Base-by-base conservation (phyloP, 2,888 invertebrate species). In the Amiota communis region DNA sequence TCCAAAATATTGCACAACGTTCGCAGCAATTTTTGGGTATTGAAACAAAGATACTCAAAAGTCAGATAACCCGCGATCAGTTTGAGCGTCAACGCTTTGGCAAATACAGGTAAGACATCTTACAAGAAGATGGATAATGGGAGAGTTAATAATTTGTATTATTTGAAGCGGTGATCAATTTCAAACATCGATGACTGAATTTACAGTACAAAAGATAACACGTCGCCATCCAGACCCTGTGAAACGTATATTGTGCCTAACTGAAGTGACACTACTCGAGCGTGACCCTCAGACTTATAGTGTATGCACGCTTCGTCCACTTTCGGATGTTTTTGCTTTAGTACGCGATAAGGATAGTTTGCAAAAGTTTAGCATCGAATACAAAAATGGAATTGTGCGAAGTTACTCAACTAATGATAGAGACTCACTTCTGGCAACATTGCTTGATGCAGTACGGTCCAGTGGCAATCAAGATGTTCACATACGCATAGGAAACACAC, bases 401-500 rank as follows among this genome's bases (percentile, higher is more conserved):
- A 95, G 94, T 36, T 99, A 98, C 88, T 93, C 94, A 70, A 96
- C 98, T 13, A 97, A 97, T 46, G 98, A 99, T 78, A 95, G 99
- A 81, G 99, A 99, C 90, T 96, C 98, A 0, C 90, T 99, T 74
- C 90, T 99, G 76, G 98, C 99, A 0, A 98, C 99, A 0, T 90
- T 99, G 65, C 90, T 99, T 81, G 99, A 99, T 90, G 98, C 98
- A 51, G 98, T 98, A 13, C 92, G 99, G 76, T 97, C 98, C 1
- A 97, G 98, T 53, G 99, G 99, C 0, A 99, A 99, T 90, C 93
- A 96, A 84, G 98, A 99, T 90, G 96, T 98, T 4, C 98, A 98
- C 90, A 96, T 99, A 15, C 95, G 96, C 74, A 97, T 97, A 91
- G 92, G 92, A 74, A 92, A 92, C 51, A 97, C 97, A 20, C 93